phyloP scores from a whole-genome alignment of 2,113 vertebrate genomes.

The Oostethus manadensis region DNA sequence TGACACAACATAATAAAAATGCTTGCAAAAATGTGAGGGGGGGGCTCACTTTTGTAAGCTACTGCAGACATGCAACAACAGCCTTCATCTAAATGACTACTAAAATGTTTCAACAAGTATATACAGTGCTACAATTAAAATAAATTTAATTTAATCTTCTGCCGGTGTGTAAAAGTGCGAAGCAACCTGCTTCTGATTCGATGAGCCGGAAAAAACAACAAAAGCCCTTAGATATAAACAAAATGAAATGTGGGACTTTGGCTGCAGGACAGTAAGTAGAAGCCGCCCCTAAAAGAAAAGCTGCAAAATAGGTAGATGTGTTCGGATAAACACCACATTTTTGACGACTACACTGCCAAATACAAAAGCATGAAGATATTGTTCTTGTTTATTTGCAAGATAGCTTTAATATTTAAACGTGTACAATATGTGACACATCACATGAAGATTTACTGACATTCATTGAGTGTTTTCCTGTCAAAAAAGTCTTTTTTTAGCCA shows the following conservation, averaged over 20 bases:
- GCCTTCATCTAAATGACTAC: background rate
- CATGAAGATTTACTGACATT: background rate
- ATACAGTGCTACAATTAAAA: background rate
- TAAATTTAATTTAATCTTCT: background rate
- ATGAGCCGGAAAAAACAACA: constrained; percentile 25
- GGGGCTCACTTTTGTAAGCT: no score
- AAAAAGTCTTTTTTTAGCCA: constrained; percentile 8
- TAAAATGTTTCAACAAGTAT: background rate
- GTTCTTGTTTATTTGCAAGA: constrained; percentile 7
- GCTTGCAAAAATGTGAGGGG: no score
- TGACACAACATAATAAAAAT: no score
- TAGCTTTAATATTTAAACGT: background rate
- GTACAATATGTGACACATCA: background rate
- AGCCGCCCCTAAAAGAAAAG: constrained; percentile 33
- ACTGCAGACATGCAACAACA: no score
- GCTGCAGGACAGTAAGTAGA: constrained; percentile 24
- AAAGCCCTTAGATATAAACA: constrained; percentile 29
- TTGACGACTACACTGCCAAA: constrained; percentile 48
- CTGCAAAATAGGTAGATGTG: constrained; percentile 39
- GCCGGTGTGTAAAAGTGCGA: background rate
- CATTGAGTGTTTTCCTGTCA: background rate
- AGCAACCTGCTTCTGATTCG: constrained; percentile 20
- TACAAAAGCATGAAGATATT: constrained; percentile 51
- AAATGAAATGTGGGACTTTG: constrained; percentile 37
- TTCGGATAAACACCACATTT: constrained; percentile 39